Percentiles rank a stretch among this genome's conserved stretches.
These are phyloP conservation scores for Synergus umbraculus DNA, from an alignment of 2,888 invertebrate species.

Conservation along the genomic window DNA sequence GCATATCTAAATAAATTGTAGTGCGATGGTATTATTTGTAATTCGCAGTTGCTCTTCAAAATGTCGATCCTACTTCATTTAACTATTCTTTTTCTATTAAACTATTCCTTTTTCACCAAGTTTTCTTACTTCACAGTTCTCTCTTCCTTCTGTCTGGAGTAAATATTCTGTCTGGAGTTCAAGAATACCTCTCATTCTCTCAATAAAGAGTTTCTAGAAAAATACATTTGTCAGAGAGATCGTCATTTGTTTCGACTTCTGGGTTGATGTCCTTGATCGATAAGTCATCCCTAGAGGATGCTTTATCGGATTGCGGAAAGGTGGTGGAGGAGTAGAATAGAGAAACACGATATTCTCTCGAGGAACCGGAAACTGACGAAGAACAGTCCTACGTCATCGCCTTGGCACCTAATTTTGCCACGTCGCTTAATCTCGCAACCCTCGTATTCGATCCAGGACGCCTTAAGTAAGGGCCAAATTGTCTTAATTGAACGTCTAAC, in stretches of 20 bases:
- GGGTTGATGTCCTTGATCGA: slow-evolving; percentile 34
- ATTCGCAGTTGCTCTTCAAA: too few relatives aligned
- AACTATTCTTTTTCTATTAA: not conserved
- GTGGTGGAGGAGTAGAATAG: slow-evolving; percentile 2
- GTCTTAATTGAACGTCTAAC: slow-evolving; percentile 68
- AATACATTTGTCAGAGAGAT: slow-evolving; percentile 29
- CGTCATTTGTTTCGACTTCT: slow-evolving; percentile 29
- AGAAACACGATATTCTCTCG: slow-evolving; percentile 39
- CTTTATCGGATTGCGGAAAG: slow-evolving; percentile 33
- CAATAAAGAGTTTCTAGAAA: not conserved
- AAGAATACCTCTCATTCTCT: not conserved
- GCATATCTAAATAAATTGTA: too few relatives aligned
- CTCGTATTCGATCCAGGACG: slow-evolving; percentile 8
- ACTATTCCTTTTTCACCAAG: not conserved
- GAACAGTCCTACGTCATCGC: slow-evolving; percentile 27
- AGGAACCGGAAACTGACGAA: slow-evolving; percentile 25
- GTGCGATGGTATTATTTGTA: too few relatives aligned
- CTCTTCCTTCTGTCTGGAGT: not conserved
- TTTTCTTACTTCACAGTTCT: not conserved
- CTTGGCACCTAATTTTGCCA: not conserved
- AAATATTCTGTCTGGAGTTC: not conserved
- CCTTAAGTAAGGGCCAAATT: slow-evolving; percentile 58
- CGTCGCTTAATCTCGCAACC: not conserved
- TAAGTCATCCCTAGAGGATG: slow-evolving; percentile 22
- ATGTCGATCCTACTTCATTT: not conserved